Evolutionary conservation across 2,113 vertebrate species (phyloP), one percentile per base, ranked within the genome.

Genomic region (Isichthys henryi): DNA sequence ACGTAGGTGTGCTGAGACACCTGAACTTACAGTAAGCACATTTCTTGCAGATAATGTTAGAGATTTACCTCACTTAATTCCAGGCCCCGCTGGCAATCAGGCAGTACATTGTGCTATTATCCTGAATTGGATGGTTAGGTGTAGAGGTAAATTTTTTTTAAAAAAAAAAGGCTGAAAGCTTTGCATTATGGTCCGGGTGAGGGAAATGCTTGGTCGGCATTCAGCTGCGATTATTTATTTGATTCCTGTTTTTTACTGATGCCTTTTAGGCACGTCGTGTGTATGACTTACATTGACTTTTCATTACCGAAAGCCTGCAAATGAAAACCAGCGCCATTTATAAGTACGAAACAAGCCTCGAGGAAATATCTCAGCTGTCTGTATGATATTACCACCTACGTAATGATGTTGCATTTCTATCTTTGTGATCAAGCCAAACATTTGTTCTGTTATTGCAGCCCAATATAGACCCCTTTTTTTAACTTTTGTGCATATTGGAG

Each of bases 381-480:
- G 49, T 84, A n/a, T 52, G 45, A 46, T 46, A 89, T 89, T 46
- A 88, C 77, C 43, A 46, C 77, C 80, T 84, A 62, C 80, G 56
- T 53, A 84, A 45, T 80, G 45, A 48, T 48, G 87, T 74, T 74
- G 66, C 17, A 23, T 89, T 89, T 46, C 52, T 27, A 52, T 84
- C 77, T 85, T 77, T 58, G 80, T 62, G 53, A 84, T 84, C 23
- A 66, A 84, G 77, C 52, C 77, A 62, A 62, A 84, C 88, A 58
- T 31, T 80, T 85, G 88, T 84, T 89, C 19, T 58, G 52, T 89
- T 89, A 46, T 89, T 84, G 19, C 88, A 27, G 77, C 39, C 27
- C 43, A 6, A 48, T 31, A 27, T 8, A 85, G 39, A 35, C 13
- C 39, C 27, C 58, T 19, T 19, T 19, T 31, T 83, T 62, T 39